phyloP scores from a whole-genome alignment of 2,113 vertebrate species.

The Pampusana beccarii region DNA sequence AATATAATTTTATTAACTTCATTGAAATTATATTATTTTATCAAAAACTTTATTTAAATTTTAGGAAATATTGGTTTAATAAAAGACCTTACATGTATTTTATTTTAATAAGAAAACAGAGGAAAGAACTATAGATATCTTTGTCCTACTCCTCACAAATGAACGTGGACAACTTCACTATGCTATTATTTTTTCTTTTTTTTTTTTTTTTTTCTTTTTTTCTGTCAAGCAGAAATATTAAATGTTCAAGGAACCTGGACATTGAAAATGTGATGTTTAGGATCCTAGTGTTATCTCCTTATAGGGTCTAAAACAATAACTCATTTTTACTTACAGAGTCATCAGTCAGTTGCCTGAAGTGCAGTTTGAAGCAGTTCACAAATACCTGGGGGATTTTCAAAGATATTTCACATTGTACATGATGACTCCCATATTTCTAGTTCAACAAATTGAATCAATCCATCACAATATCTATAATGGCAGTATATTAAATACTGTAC shows the following conservation, averaged over 20 bases:
- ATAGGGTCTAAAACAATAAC: neutral
- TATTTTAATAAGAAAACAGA: neutral
- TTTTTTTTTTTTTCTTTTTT: too few relatives aligned
- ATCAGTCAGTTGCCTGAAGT: neutral
- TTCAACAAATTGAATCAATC: constrained; percentile 6
- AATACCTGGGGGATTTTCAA: neutral
- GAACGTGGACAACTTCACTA: neutral
- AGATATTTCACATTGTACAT: neutral
- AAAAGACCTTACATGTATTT: neutral
- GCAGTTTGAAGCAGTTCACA: neutral
- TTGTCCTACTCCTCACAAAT: neutral
- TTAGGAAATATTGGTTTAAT: neutral
- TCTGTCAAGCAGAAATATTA: neutral
- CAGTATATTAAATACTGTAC: neutral
- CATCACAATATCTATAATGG: neutral
- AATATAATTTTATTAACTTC: neutral
- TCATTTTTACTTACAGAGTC: neutral
- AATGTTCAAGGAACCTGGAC: neutral
- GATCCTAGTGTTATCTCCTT: neutral
- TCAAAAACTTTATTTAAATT: neutral
- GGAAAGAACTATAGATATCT: neutral
- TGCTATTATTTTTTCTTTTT: neutral
- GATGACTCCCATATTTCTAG: neutral
- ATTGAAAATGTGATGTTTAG: neutral
- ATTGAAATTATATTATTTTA: neutral